phyloP scores from a whole-genome alignment of 2,888 invertebrate species.

The Dryomyza anilis region DNA sequence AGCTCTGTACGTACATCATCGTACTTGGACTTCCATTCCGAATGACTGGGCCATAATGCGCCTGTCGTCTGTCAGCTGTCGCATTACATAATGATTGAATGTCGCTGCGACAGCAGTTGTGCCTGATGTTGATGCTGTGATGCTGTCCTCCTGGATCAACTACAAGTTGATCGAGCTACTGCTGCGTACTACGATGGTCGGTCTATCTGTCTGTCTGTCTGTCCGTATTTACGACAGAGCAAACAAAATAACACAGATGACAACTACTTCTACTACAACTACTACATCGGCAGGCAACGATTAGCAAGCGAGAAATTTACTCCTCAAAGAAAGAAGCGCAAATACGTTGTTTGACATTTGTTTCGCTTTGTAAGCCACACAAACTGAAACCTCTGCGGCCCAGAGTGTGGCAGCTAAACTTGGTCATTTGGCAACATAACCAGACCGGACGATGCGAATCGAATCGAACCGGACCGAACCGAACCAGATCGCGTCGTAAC shows the following conservation, averaged over 20 bases:
- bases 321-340: neutral
- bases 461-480: neutral
- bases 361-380: constrained; percentile 10
- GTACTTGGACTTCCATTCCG: constrained; percentile 23
- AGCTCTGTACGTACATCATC: constrained; percentile 13
- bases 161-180: neutral
- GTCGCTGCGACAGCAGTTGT: constrained; percentile 12
- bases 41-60: constrained; percentile 22
- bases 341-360: constrained; percentile 23
- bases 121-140: too few species aligned
- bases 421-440: constrained; percentile 24
- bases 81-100: constrained; percentile 26
- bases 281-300: constrained; percentile 7
- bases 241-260: neutral
- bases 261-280: constrained; percentile 5
- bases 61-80: constrained; percentile 20
- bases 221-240: too few species aligned
- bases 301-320: constrained; percentile 22
- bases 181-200: neutral
- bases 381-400: neutral
- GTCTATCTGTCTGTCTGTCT: too few species aligned
- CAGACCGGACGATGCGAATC: neutral
- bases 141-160: neutral
- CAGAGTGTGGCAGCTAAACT: constrained; percentile 5
- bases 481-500: neutral